Evolutionary conservation across 1,140 invertebrate genomes (phyloP), one percentile per base, ranked within the genome.

Genomic region (Caenorhabditis remanei): DNA sequence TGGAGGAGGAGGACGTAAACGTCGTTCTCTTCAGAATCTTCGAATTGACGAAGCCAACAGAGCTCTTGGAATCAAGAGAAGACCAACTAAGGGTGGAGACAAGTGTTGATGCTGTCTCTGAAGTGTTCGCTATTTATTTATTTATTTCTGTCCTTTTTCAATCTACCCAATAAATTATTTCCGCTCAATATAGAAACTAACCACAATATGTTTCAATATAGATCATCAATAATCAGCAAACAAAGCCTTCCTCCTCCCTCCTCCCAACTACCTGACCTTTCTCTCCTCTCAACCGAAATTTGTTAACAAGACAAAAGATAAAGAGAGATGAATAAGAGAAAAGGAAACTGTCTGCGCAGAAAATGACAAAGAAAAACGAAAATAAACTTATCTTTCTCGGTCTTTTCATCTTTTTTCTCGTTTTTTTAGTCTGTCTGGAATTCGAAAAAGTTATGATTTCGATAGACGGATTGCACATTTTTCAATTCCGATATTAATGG

Each of bases 1-100:
- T 21, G 84, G 84, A 50, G 79, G 79, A 55, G 85, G 85, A 71
- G 65, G 85, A 85, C 63, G 85, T 75, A 85, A 85, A n/a, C 63
- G 85, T 50, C 85, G 85, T 85, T 71, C 85, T 41, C 85, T 85
- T 43, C 85, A 85, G 65, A 85, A 85, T 53, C 85, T 85, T 79
- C 85, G 67, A 53, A 85, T 85, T 50, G 71, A 79, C 24, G 71
- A 79, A 50, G 71, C 71, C 71, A 79, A 79, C 71, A 53, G 46
- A 79, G 71, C 71, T 50, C 71, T 79, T 16, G 63, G 63, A 67
- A 67, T 67, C 63, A 67, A 67, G 40, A 67, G 63, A 67, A 32
- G 63, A 67, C 63, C 63, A 63, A 11, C 24, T 3, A 32, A 63
- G 24, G 24, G 61, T 32, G 61, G 61, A 63, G 24, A 63, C 61